phyloP scores from a whole-genome alignment of 2,113 vertebrate species.

The Eublepharis macularius region DNA sequence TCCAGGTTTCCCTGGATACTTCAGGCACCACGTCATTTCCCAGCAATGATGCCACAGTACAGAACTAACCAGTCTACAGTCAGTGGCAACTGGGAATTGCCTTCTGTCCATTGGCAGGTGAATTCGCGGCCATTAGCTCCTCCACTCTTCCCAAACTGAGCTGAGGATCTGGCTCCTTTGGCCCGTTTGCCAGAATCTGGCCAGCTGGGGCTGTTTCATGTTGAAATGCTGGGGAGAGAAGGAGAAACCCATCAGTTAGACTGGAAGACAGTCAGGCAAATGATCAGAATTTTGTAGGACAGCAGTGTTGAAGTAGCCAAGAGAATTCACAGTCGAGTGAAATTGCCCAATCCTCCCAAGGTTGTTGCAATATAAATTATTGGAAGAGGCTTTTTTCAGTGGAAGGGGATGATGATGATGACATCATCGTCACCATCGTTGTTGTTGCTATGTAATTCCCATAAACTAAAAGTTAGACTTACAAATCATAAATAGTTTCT shows the following conservation, averaged over 20 bases:
- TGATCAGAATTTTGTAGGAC: background rate
- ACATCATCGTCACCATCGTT: too few relatives aligned
- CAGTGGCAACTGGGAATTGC: conserved; percentile 28
- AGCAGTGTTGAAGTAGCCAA: background rate
- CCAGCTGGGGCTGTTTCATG: background rate
- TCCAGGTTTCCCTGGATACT: background rate
- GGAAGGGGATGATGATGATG: too few relatives aligned
- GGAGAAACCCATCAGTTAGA: background rate
- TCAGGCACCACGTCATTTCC: background rate
- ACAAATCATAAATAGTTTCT: background rate
- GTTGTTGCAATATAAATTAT: background rate
- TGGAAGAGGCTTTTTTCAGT: background rate
- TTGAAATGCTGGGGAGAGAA: conserved; percentile 8
- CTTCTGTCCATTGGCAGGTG: conserved; percentile 15
- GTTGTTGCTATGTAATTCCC: background rate
- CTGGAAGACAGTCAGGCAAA: background rate
- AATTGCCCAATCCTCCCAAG: background rate
- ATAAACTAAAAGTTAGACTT: background rate
- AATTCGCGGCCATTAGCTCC: background rate
- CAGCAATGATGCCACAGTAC: background rate
- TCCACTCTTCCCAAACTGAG: background rate
- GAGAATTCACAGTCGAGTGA: background rate
- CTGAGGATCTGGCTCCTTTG: conserved; percentile 1
- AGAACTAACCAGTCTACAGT: background rate
- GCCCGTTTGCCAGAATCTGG: conserved; percentile 22